Evolutionary conservation across 2,797 vertebrate species (phyloP).

Genomic region (Falco berigora): DNA sequence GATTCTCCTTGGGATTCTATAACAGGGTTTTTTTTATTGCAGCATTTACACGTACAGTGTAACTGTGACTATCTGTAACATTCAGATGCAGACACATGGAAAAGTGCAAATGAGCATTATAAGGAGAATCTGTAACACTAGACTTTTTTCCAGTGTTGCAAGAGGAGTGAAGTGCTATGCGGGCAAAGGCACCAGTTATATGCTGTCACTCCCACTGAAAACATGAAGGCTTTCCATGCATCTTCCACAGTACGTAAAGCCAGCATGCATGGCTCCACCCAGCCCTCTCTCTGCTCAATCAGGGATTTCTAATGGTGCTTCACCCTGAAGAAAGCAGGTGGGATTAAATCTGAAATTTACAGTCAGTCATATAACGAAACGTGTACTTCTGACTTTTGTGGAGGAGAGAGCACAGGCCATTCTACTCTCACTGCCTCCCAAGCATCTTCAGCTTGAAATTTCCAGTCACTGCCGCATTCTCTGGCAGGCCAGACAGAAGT

Average conservation of each 20-base stretch:
- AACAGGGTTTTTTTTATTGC: background rate
- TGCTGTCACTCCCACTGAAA: background rate
- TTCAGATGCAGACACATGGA: background rate
- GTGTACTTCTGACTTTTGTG: background rate
- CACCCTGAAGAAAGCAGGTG: background rate
- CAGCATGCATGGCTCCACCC: background rate
- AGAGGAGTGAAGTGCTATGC: background rate
- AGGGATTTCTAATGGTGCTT: background rate
- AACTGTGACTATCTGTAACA: background rate
- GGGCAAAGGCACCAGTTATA: background rate
- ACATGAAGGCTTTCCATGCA: background rate
- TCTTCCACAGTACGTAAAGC: background rate
- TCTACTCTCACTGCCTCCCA: background rate
- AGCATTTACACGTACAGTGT: background rate
- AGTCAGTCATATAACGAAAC: background rate
- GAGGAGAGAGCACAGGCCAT: background rate
- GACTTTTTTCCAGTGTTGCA: background rate
- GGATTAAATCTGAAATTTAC: background rate
- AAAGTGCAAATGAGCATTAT: background rate
- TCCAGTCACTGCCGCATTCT: background rate
- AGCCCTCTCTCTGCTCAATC: background rate
- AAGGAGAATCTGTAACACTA: background rate
- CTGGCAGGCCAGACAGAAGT: background rate
- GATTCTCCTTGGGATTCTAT: background rate
- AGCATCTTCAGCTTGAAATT: background rate